Percentiles rank a stretch among this genome's conserved stretches.
Conservation (phyloP, 2,888 invertebrate genomes). For the Drosophila pegasa region DNA sequence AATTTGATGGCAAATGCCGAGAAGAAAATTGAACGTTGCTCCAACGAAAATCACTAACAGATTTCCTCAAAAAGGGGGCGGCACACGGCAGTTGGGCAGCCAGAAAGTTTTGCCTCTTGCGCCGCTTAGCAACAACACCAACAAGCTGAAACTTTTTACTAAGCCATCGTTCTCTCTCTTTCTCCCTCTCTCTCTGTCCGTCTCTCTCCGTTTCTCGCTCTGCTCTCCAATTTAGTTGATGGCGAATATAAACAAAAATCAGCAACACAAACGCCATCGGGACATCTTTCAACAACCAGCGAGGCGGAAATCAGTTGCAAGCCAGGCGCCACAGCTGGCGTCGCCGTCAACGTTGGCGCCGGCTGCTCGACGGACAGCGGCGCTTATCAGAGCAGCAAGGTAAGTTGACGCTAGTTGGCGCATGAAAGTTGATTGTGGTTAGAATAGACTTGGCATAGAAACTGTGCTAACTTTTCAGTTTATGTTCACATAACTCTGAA, state of each 20-base stretch:
- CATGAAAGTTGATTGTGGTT: not conserved
- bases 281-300: conserved; percentile 85
- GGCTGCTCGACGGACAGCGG: conserved; percentile 69
- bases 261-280: conserved; percentile 89
- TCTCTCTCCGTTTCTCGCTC: conserved; percentile 11
- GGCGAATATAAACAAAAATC: conserved; percentile 91
- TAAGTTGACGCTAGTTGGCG: conserved; percentile 49
- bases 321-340: conserved; percentile 79
- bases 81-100: conserved; percentile 26
- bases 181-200: not conserved
- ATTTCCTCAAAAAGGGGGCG: conserved; percentile 36
- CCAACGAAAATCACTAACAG: conserved; percentile 64
- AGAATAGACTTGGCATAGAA: conserved; percentile 4
- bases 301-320: conserved; percentile 85
- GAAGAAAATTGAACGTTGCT: conserved; percentile 64
- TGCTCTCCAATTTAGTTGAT: conserved; percentile 84
- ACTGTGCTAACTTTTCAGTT: conserved; percentile 14
- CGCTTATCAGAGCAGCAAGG: conserved; percentile 83
- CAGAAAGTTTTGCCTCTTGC: conserved; percentile 60
- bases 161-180: conserved; percentile 51
- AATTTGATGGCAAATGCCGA: conserved; percentile 60
- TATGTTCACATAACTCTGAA: not conserved
- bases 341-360: conserved; percentile 42
- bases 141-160: conserved; percentile 62
- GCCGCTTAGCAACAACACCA: conserved; percentile 57